Conservation (phyloP, 2,113 vertebrate species). For the Seriola aureovittata region DNA sequence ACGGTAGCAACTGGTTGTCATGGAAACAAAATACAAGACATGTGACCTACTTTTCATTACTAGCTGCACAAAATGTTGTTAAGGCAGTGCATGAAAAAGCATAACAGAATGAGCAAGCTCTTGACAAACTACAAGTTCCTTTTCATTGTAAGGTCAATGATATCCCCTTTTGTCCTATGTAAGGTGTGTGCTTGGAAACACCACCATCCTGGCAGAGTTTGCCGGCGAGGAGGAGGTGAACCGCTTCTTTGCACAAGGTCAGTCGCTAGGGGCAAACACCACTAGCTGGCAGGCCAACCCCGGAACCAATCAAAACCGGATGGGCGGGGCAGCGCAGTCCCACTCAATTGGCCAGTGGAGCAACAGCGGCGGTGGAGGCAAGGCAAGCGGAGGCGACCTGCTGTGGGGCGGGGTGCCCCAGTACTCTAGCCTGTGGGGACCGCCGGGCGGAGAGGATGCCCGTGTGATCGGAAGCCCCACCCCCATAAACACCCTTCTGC, state of each 20-base stretch:
- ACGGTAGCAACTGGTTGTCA: constrained; percentile 27
- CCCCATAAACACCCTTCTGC: constrained; percentile 94
- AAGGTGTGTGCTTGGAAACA: constrained; percentile 99
- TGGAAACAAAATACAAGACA: constrained; percentile 38
- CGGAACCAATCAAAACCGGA: constrained; percentile 89
- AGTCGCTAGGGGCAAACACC: constrained; percentile 91
- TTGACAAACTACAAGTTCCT: not conserved
- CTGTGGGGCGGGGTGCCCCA: constrained; percentile 96
- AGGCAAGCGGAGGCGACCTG: constrained; percentile 89
- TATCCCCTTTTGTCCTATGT: not conserved
- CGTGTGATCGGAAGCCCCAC: constrained; percentile 95
- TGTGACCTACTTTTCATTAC: constrained; percentile 40
- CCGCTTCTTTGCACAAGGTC: constrained; percentile 97
- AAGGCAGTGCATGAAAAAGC: not conserved
- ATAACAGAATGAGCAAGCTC: not conserved
- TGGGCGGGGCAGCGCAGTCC: constrained; percentile 87
- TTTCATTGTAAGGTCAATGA: not conserved
- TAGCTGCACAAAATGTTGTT: constrained; percentile 29
- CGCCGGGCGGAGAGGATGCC: constrained; percentile 90
- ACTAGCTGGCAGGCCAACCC: constrained; percentile 96
- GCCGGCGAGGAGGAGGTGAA: constrained; percentile 98
- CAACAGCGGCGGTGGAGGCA: constrained; percentile 83
- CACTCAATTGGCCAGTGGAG: constrained; percentile 94
- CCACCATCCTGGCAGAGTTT: constrained; percentile 99
- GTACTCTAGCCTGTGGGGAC: constrained; percentile 98